Percentiles rank a stretch among this genome's conserved stretches.
Conservation (phyloP, 1,140 invertebrate genomes). For the Zophobas morio region DNA sequence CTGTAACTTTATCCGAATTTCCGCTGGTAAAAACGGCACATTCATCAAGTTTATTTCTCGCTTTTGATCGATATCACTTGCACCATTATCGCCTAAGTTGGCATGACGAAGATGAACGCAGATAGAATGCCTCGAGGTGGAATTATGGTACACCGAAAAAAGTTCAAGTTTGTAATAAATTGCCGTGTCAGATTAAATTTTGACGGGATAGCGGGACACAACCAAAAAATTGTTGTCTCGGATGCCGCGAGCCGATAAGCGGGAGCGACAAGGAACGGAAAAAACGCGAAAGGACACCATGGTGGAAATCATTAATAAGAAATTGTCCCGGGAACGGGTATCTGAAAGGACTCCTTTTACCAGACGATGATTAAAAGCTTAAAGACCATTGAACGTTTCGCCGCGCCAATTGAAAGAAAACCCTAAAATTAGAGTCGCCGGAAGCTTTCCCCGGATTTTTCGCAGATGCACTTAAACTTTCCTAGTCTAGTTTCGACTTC, state of each 20-base stretch:
- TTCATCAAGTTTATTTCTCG: constrained; percentile 44
- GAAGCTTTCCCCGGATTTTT: not conserved
- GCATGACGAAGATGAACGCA: constrained; percentile 44
- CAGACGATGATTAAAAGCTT: constrained; percentile 28
- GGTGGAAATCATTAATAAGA: constrained; percentile 24
- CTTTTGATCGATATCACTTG: constrained; percentile 38
- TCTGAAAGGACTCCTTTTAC: not conserved
- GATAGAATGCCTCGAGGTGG: constrained; percentile 35
- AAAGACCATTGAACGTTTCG: constrained; percentile 12
- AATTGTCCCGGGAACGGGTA: not conserved
- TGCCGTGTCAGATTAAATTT: constrained; percentile 47
- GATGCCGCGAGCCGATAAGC: not conserved
- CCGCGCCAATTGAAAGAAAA: constrained; percentile 8
- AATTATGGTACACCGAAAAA: constrained; percentile 23
- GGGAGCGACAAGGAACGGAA: not conserved
- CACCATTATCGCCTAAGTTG: constrained; percentile 22
- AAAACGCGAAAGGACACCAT: constrained; percentile 9
- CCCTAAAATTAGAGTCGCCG: constrained; percentile 1
- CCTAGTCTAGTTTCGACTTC: constrained; percentile 7
- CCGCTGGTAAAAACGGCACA: constrained; percentile 18
- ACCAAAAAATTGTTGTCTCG: constrained; percentile 33
- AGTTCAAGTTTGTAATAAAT: constrained; percentile 47
- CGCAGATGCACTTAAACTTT: constrained; percentile 1
- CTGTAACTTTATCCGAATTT: no score
- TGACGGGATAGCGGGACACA: constrained; percentile 30